Evolutionary conservation across 2,113 vertebrate genomes (phyloP).

Genomic region (Cinclus mexicanus): DNA sequence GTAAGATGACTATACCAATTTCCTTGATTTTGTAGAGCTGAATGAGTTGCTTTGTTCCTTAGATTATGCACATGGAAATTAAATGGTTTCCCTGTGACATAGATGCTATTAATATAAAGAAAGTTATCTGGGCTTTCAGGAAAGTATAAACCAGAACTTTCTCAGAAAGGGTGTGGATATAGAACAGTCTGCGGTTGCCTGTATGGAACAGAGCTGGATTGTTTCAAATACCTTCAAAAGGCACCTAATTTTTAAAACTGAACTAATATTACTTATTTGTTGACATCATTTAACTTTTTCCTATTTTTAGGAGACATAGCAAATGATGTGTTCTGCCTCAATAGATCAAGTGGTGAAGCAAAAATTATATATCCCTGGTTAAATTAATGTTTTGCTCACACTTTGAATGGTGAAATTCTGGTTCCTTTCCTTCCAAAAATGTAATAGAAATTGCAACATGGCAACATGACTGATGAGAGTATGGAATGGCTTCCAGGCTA

Average conservation of each 20-base stretch:
- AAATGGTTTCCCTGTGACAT: background rate
- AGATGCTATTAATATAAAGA: background rate
- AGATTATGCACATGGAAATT: background rate
- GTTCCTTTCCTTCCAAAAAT: background rate
- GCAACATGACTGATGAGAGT: background rate
- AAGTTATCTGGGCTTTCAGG: background rate
- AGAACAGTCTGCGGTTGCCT: background rate
- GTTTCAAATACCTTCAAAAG: background rate
- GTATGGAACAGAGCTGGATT: background rate
- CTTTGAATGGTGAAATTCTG: background rate
- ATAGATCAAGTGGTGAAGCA: background rate
- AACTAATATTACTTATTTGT: background rate
- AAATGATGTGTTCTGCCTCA: background rate
- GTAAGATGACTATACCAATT: constrained; percentile 9
- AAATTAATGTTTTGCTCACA: background rate
- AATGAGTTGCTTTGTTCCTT: constrained; percentile 22
- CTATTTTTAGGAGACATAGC: background rate
- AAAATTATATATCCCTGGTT: background rate
- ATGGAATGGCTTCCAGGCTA: background rate
- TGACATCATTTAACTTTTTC: background rate
- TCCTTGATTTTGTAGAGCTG: background rate
- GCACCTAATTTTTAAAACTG: background rate
- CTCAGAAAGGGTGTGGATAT: background rate
- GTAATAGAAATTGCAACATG: background rate
- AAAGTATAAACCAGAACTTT: background rate